Conservation (phyloP, 2,113 vertebrate genomes). For the Lota lota region DNA sequence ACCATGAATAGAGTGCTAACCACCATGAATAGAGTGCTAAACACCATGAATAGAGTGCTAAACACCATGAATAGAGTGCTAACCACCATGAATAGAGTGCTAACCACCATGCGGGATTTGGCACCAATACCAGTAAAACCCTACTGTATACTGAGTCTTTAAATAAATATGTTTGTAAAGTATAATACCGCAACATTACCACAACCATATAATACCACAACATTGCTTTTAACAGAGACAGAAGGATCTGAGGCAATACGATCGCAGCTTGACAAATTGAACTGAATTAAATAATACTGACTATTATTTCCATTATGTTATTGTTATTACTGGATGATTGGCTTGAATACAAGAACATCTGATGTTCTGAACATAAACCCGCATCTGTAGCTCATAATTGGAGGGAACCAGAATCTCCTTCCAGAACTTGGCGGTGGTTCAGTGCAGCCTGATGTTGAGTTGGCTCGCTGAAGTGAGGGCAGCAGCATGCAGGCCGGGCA, state of each 20-base stretch:
- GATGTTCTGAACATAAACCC: background rate
- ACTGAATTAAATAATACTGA: slow-evolving; percentile 38
- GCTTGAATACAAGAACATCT: slow-evolving; percentile 23
- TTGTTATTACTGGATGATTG: slow-evolving; percentile 31
- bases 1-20: too few species aligned
- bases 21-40: too few species aligned
- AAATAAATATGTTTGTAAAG: slow-evolving; percentile 19
- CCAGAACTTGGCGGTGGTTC: slow-evolving; percentile 10
- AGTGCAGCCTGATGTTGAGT: background rate
- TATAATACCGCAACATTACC: slow-evolving; percentile 20
- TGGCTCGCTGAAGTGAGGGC: slow-evolving; percentile 10
- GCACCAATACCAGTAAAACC: background rate
- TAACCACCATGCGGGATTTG: too few species aligned
- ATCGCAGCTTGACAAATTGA: slow-evolving; percentile 39
- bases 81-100: too few species aligned
- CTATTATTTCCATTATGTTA: background rate
- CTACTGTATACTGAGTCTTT: slow-evolving; percentile 15
- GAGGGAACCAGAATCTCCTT: background rate
- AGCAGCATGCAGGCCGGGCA: slow-evolving; percentile 66
- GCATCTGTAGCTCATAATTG: background rate
- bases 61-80: too few species aligned
- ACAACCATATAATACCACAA: too few species aligned
- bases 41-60: too few species aligned
- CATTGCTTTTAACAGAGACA: background rate
- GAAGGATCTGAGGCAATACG: slow-evolving; percentile 38